Conservation (phyloP, 2,113 vertebrate species). For the Craseonycteris thonglongyai region DNA sequence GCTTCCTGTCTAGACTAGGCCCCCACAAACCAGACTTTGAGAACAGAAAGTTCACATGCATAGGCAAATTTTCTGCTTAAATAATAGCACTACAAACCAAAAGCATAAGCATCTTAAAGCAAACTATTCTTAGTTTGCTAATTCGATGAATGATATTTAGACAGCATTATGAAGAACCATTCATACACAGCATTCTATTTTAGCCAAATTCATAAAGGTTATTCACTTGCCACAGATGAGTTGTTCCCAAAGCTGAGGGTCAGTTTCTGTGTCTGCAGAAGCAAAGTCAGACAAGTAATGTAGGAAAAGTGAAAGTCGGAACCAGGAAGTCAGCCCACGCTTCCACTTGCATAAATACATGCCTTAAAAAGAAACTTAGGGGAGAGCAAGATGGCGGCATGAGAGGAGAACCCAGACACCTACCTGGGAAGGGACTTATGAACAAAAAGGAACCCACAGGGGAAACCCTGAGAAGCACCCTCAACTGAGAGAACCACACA, state of each 20-base stretch:
- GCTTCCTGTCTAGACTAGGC: neutral
- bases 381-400: no score
- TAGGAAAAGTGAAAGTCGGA: neutral
- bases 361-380: neutral
- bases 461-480: no score
- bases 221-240: neutral
- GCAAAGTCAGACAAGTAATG: neutral
- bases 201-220: neutral
- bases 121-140: neutral
- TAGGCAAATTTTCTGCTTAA: constrained; percentile 23
- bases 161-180: neutral
- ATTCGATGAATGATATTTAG: constrained; percentile 25
- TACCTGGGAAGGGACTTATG: no score
- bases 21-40: neutral
- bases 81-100: neutral
- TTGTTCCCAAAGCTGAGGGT: neutral
- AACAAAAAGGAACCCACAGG: no score
- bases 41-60: neutral
- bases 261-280: constrained; percentile 3
- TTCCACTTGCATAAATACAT: neutral
- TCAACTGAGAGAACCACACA: no score
- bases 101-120: neutral
- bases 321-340: neutral
- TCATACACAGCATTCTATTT: neutral
- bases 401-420: no score